phyloP scores from a whole-genome alignment of 1,140 invertebrate genomes.

The Maniola jurtina region DNA sequence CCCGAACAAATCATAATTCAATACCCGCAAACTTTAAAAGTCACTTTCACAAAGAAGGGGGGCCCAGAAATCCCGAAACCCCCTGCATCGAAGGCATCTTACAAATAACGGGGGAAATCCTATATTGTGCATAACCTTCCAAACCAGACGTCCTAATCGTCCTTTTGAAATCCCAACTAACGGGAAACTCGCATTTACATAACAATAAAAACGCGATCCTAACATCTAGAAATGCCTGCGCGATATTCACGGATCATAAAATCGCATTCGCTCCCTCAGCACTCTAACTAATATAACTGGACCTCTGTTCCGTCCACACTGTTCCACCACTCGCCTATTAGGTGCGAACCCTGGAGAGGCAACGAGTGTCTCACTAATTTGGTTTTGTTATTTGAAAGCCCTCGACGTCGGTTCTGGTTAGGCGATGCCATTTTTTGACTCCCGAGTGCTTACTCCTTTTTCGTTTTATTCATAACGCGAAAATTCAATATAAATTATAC shows the following conservation, averaged over 20 bases:
- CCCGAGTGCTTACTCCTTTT: slow-evolving; percentile 36
- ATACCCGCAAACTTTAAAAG: slow-evolving; percentile 64
- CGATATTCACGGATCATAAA: slow-evolving; percentile 79
- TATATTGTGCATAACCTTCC: slow-evolving; percentile 72
- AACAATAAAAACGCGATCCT: slow-evolving; percentile 78
- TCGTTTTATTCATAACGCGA: slow-evolving; percentile 22
- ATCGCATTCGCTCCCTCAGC: slow-evolving; percentile 60
- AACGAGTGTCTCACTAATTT: slow-evolving; percentile 57
- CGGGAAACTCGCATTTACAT: slow-evolving; percentile 77
- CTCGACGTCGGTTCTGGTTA: slow-evolving; percentile 44
- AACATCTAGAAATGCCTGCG: slow-evolving; percentile 76
- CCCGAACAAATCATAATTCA: slow-evolving; percentile 62
- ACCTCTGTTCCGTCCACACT: slow-evolving; percentile 36
- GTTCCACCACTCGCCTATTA: slow-evolving; percentile 23
- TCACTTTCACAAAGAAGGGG: slow-evolving; percentile 55
- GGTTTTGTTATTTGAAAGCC: slow-evolving; percentile 52
- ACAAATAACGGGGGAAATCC: slow-evolving; percentile 60
- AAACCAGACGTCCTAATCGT: slow-evolving; percentile 76
- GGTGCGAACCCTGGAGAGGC: slow-evolving; percentile 31
- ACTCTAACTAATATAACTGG: slow-evolving; percentile 60
- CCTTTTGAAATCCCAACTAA: slow-evolving; percentile 77
- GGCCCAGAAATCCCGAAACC: slow-evolving; percentile 50
- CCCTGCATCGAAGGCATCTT: slow-evolving; percentile 53
- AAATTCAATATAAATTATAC: slow-evolving; percentile 18
- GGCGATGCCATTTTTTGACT: slow-evolving; percentile 56